A percentile compares a stretch with the other conserved stretches of the same genome.
Conservation (phyloP, 2,888 invertebrate species). For the Ichneumoninae sp. region DNA sequence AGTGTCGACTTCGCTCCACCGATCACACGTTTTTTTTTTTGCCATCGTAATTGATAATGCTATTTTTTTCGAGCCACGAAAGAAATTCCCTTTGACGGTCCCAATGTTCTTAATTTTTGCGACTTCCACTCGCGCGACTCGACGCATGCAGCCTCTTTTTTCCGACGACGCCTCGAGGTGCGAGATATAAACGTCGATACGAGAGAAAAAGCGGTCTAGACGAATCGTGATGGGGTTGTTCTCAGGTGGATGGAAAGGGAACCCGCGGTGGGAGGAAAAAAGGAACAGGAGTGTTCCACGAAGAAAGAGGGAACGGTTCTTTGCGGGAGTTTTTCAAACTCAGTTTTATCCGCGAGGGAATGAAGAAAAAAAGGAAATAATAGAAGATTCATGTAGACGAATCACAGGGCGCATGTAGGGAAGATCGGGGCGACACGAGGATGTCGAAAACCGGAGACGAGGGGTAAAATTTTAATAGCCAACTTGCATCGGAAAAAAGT, state of each 20-base stretch:
- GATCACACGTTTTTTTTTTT: background rate
- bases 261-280: background rate
- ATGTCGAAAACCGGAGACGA: background rate
- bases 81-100: slow-evolving; percentile 7
- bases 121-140: slow-evolving; percentile 1
- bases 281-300: background rate
- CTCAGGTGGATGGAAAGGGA: slow-evolving; percentile 8
- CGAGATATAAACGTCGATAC: slow-evolving; percentile 39
- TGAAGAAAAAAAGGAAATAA: background rate
- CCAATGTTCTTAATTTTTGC: slow-evolving; percentile 17
- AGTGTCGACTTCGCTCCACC: slow-evolving; percentile 14
- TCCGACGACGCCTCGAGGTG: slow-evolving; percentile 29
- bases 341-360: slow-evolving; percentile 9
- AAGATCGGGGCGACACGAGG: background rate
- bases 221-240: slow-evolving; percentile 49
- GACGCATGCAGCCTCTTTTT: background rate
- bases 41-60: background rate
- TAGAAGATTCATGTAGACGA: background rate
- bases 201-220: slow-evolving; percentile 62
- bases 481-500: slow-evolving; percentile 16
- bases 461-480: slow-evolving; percentile 1
- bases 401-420: slow-evolving; percentile 1
- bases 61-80: background rate
- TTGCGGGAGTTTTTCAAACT: slow-evolving; percentile 23
- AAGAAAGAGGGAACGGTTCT: slow-evolving; percentile 5